A percentile compares a stretch with the other conserved stretches of the same genome.
Conservation (phyloP, 37 sponge, comb jelly and placozoan genomes). For the Crambe crambe region DNA sequence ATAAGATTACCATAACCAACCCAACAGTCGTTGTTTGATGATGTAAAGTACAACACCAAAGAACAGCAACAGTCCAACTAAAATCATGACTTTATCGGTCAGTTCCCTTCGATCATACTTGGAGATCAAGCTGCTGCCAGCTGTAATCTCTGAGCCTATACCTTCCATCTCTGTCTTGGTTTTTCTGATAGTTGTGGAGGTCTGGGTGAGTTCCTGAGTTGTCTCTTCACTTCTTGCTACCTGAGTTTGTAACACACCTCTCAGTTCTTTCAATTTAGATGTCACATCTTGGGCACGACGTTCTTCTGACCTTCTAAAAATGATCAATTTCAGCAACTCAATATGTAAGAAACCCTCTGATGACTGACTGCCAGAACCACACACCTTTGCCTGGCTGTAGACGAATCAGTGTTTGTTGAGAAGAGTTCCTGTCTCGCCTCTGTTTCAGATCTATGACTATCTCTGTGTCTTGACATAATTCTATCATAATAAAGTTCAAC, state of each 20-base stretch:
- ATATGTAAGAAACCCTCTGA: not conserved
- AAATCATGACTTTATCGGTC: slow-evolving; percentile 67
- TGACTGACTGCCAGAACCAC: not conserved
- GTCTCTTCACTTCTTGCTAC: slow-evolving; percentile 49
- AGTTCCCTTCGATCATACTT: slow-evolving; percentile 70
- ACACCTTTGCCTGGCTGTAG: slow-evolving; percentile 12
- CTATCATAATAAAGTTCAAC: not conserved
- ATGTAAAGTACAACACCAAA: slow-evolving; percentile 69
- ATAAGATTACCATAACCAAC: slow-evolving; percentile 54
- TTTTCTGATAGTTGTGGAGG: slow-evolving; percentile 34
- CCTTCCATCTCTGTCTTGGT: slow-evolving; percentile 63
- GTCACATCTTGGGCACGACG: slow-evolving; percentile 61
- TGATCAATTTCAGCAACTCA: not conserved
- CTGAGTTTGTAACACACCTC: slow-evolving; percentile 46
- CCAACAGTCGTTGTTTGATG: slow-evolving; percentile 50
- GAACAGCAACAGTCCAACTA: slow-evolving; percentile 56
- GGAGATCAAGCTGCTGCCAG: slow-evolving; percentile 33
- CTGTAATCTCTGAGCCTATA: slow-evolving; percentile 35
- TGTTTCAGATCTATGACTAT: not conserved
- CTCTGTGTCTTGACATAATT: not conserved
- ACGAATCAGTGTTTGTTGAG: slow-evolving; percentile 8
- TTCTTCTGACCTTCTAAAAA: slow-evolving; percentile 9
- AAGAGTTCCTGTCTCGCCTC: slow-evolving; percentile 35
- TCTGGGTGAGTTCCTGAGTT: slow-evolving; percentile 23
- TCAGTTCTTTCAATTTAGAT: slow-evolving; percentile 42